Evolutionary conservation across 2,113 vertebrate genomes (phyloP), one percentile per base, ranked within the genome.

Genomic region (Egretta garzetta): DNA sequence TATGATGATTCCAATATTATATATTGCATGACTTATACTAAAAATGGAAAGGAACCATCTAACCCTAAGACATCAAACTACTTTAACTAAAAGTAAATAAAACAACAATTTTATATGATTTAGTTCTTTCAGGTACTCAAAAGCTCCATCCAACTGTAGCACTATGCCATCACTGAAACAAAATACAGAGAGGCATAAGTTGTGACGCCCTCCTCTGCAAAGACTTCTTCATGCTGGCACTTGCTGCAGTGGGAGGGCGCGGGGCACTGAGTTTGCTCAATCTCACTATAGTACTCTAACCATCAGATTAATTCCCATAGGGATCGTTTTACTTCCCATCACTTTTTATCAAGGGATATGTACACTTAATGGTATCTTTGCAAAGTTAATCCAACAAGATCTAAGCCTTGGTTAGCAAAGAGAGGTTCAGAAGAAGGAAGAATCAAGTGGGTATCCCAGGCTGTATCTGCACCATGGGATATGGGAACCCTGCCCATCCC

Each of bases 161-260:
- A 37, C 43, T 39, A 32, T 16, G 30, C 7, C 28, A 8, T 39
- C 32, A 35, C 60, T 72, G 73, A 72, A 66, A 47, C 7, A 52
- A 32, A 30, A 5, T 11, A 59, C 23, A 0, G 0, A 64, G 66
- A 37, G 35, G 39, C 5, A 3, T 23, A 81, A 86, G 15, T 30
- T 55, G 50, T 13, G 49, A 59, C 8, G 1, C 2, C 11, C 2
- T 68, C 11, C 47, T 82, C 74, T 64, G 58, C 35, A 55, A 71
- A 56, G 59, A 18, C 10, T 24, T 64, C 47, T 72, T 72, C 28
- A 5, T 32, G 43, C 28, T 80, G 43, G 16, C 4, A 22, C 39
- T 64, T 58, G 19, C 39, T 90, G 64, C 59, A 58, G 2, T 14
- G 5, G 37, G 14, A 60, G 26, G 13, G 8, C 12, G 32, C 0